Evolutionary conservation across 2,797 vertebrate species (phyloP).

Genomic region (Morus bassanus): DNA sequence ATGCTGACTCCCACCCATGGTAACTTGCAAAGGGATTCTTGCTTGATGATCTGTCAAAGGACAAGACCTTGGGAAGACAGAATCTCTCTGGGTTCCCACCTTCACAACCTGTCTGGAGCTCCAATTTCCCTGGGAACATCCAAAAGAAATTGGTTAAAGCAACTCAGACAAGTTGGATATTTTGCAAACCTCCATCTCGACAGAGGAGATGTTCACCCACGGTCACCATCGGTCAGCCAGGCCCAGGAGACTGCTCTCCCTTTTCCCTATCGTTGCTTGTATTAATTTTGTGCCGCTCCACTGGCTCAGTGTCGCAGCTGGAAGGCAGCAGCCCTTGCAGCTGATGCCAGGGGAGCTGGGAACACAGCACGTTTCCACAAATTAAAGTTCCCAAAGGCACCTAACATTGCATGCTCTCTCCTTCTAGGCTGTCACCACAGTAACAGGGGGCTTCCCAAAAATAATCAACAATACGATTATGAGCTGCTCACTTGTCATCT

Average conservation of each 20-base stretch:
- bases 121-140: neutral
- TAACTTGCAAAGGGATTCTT: neutral
- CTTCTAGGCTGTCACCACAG: neutral
- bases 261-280: neutral
- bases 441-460: neutral
- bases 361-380: neutral
- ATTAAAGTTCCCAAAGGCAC: neutral
- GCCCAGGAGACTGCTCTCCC: neutral
- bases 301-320: neutral
- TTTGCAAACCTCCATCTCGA: neutral
- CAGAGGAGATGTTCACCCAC: neutral
- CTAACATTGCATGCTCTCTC: neutral
- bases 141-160: neutral
- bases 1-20: neutral
- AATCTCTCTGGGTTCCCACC: neutral
- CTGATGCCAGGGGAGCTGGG: neutral
- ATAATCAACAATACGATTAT: neutral
- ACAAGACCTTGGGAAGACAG: neutral
- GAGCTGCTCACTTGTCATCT: neutral
- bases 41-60: neutral
- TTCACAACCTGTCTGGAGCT: accelerated
- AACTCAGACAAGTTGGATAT: neutral
- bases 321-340: neutral
- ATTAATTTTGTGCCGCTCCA: neutral
- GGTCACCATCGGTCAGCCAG: neutral